phyloP scores from a whole-genome alignment of 2,113 vertebrate species.

The Butastur rufipennis region DNA sequence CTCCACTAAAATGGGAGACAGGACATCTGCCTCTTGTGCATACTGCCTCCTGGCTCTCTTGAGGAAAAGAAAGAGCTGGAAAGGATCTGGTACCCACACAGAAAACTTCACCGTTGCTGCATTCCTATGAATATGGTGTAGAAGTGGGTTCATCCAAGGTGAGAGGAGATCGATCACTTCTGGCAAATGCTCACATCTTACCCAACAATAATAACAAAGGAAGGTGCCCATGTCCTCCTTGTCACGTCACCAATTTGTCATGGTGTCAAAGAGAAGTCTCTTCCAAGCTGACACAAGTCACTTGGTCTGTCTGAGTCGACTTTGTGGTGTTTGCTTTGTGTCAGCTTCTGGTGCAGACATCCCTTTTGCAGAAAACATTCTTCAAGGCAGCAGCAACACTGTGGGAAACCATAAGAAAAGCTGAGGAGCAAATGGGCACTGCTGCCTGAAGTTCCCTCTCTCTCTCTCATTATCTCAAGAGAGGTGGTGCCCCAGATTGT shows the following conservation, averaged over 20 bases:
- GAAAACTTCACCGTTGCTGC: neutral
- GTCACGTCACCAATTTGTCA: fast-evolving
- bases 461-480: neutral
- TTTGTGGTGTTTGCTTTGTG: neutral
- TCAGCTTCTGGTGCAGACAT: fast-evolving
- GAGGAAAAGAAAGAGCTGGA: neutral
- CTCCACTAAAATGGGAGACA: neutral
- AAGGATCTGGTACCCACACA: neutral
- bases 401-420: neutral
- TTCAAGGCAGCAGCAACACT: neutral
- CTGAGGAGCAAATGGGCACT: neutral
- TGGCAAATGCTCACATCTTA: neutral
- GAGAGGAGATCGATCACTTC: neutral
- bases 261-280: neutral
- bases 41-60: neutral
- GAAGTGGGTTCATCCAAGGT: neutral
- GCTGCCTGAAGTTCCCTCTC: neutral
- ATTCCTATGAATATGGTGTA: neutral
- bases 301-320: neutral
- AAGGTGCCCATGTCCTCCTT: neutral
- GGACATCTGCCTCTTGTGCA: neutral
- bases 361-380: neutral
- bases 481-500: neutral
- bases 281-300: neutral
- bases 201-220: neutral